A percentile compares a stretch with the other conserved stretches of the same genome.
Conservation (phyloP, 23 tunicate species). For the Corella eumyota region DNA sequence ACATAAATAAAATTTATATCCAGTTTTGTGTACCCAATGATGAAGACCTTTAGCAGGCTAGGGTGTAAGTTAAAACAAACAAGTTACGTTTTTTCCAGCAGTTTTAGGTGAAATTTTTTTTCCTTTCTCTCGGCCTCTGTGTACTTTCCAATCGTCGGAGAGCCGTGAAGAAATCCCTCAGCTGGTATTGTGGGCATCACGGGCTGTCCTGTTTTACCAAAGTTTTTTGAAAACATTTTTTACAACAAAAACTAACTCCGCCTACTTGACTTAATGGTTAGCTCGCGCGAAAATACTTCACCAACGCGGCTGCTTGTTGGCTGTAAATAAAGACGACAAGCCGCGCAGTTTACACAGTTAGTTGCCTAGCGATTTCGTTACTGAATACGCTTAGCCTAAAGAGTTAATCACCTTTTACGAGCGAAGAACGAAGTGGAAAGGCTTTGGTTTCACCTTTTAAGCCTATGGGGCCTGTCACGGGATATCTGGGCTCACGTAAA, state of each 20-base stretch:
- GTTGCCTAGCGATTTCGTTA: no score
- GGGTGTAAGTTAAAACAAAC: no score
- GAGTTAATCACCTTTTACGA: slow-evolving; percentile 79
- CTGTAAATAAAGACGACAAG: no score
- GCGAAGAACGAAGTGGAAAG: slow-evolving; percentile 59
- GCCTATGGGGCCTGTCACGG: slow-evolving; percentile 80
- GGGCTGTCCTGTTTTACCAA: slow-evolving; percentile 30
- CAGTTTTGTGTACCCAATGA: no score
- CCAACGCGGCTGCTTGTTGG: no score
- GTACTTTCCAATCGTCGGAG: slow-evolving; percentile 51
- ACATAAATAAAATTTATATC: no score
- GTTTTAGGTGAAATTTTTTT: slow-evolving; percentile 34
- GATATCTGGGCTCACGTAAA: slow-evolving; percentile 60
- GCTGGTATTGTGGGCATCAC: slow-evolving; percentile 58
- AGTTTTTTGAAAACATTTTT: not conserved
- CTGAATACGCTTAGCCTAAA: no score
- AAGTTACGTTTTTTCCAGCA: slow-evolving; percentile 82
- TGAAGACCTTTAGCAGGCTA: no score
- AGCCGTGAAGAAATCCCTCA: slow-evolving; percentile 60
- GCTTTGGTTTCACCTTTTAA: slow-evolving; percentile 33
- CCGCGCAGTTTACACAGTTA: no score
- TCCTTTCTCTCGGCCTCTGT: slow-evolving; percentile 60
- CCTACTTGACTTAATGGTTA: no score
- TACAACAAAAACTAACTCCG: no score
- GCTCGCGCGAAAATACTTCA: no score